These are phyloP conservation scores for Meriones unguiculatus DNA, from an alignment of 2,113 vertebrate species.

Conservation along the genomic window DNA sequence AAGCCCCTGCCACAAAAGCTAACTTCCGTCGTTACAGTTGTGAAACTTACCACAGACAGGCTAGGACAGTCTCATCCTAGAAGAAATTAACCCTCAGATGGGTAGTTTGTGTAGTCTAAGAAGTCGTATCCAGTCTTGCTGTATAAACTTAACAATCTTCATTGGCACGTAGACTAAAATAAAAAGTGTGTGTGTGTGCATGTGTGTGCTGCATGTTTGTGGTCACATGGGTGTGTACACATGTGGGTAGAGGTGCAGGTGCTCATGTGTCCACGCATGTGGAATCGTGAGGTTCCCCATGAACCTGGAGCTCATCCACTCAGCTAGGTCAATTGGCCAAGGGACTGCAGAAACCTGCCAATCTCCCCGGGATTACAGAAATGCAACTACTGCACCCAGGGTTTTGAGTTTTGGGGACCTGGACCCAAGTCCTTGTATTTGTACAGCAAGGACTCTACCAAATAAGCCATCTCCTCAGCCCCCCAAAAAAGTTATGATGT, in stretches of 20 bases:
- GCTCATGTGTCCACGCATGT: background rate
- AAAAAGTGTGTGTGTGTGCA: background rate
- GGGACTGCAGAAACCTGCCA: background rate
- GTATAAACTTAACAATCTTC: background rate
- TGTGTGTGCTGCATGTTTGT: background rate
- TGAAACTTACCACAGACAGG: background rate
- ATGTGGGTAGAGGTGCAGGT: background rate
- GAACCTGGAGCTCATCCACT: background rate
- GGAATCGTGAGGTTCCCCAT: background rate
- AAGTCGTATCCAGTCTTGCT: background rate
- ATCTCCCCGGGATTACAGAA: background rate
- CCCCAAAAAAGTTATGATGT: slow-evolving; percentile 24
- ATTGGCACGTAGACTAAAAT: background rate
- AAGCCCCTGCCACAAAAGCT: background rate
- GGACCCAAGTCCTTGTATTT: background rate
- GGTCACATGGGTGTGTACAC: background rate
- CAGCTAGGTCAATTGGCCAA: background rate
- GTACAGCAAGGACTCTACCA: background rate
- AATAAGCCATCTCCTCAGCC: background rate
- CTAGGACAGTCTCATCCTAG: background rate
- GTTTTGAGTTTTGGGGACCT: background rate
- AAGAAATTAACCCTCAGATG: background rate
- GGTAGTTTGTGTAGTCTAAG: background rate
- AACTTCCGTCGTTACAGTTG: background rate
- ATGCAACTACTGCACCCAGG: background rate